Conservation (phyloP, 2,888 invertebrate genomes). For the Drosophila kambysellisi region DNA sequence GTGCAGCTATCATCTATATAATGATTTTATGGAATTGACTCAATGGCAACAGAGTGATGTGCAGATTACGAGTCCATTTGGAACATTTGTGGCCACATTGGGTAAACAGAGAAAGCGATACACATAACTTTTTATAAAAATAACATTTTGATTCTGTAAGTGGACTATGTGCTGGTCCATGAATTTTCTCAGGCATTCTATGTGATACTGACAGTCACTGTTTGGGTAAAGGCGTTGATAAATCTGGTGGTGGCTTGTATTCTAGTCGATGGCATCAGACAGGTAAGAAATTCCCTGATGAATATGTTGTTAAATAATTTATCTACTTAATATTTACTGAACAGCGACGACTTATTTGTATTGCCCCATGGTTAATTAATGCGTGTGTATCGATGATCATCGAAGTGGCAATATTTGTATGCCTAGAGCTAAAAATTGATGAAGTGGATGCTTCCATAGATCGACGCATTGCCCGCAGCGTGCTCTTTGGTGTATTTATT, state of each 20-base stretch:
- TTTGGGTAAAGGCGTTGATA: constrained; percentile 81
- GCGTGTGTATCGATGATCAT: constrained; percentile 74
- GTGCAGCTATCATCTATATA: constrained; percentile 79
- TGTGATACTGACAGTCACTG: constrained; percentile 79
- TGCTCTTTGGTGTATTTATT: constrained; percentile 79
- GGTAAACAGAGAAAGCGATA: constrained; percentile 50
- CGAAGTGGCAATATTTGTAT: constrained; percentile 77
- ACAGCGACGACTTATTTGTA: constrained; percentile 81
- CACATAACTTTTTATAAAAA: background rate
- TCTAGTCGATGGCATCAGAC: constrained; percentile 81
- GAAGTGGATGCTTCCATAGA: constrained; percentile 81
- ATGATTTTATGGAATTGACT: constrained; percentile 74
- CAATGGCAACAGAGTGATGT: constrained; percentile 80
- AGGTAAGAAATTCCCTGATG: constrained; percentile 56
- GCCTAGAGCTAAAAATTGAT: constrained; percentile 81
- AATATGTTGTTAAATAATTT: background rate
- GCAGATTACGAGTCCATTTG: constrained; percentile 76
- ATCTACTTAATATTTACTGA: background rate
- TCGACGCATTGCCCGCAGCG: constrained; percentile 79
- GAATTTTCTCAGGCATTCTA: constrained; percentile 83
- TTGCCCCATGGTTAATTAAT: constrained; percentile 83
- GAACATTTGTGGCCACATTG: constrained; percentile 73
- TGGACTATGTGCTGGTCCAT: constrained; percentile 80
- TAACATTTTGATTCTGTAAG: constrained; percentile 52
- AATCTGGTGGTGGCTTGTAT: constrained; percentile 81